Evolutionary conservation across 2,113 vertebrate species (phyloP).

Genomic region (Zosterops hypoxanthus): DNA sequence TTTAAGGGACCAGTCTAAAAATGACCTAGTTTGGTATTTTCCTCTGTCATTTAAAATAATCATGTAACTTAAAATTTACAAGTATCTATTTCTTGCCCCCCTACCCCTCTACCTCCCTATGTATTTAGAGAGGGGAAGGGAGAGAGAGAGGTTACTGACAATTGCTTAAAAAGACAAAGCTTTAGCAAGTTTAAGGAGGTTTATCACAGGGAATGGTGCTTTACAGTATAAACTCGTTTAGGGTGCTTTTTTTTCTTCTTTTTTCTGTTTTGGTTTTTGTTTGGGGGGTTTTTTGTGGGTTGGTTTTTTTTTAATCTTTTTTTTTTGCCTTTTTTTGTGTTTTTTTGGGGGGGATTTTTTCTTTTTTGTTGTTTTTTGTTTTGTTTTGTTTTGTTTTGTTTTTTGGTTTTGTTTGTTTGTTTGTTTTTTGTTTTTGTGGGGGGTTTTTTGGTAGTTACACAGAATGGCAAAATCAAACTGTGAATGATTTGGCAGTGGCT

Average conservation of each 20-base stretch:
- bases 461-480: not conserved
- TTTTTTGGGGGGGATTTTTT: too few relatives aligned
- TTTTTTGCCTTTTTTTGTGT: too few relatives aligned
- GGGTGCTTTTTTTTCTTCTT: not conserved
- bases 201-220: not conserved
- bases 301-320: too few relatives aligned
- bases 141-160: not conserved
- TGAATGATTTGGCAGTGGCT: not conserved
- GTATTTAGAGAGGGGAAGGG: not conserved
- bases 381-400: too few relatives aligned
- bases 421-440: not conserved
- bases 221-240: not conserved
- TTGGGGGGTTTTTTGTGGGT: too few relatives aligned
- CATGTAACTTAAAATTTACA: not conserved
- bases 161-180: not conserved
- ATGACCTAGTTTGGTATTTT: not conserved
- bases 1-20: not conserved
- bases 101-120: fast-evolving
- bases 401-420: not conserved
- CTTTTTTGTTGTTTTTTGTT: too few relatives aligned
- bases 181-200: not conserved
- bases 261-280: not conserved
- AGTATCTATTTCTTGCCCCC: not conserved
- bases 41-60: not conserved
- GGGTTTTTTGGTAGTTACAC: not conserved